phyloP scores from a whole-genome alignment of 2,113 vertebrate species.

The Hepsetus odoe region DNA sequence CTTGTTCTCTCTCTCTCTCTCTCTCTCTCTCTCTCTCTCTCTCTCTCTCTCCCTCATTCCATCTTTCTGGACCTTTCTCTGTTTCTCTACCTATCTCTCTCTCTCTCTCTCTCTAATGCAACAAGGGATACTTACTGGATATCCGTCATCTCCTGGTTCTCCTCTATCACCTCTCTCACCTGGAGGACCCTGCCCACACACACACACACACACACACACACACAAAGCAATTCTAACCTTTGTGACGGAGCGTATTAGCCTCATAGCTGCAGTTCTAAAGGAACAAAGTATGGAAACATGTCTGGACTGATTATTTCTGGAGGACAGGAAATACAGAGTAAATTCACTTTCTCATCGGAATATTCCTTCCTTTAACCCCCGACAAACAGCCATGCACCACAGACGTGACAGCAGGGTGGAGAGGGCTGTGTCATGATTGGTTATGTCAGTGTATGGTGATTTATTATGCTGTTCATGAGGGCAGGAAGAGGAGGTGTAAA shows the following conservation, averaged over 20 bases:
- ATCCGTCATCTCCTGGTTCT: constrained; percentile 87
- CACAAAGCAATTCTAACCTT: constrained; percentile 26
- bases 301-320: too few relatives aligned
- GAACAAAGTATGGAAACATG: not conserved
- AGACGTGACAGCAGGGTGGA: too few relatives aligned
- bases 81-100: not conserved
- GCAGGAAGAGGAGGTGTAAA: constrained; percentile 68
- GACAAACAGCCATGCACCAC: too few relatives aligned
- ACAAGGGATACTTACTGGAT: constrained; percentile 80
- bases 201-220: constrained; percentile 48
- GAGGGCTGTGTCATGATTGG: constrained; percentile 5
- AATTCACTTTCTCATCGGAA: too few relatives aligned
- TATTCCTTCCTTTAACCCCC: too few relatives aligned
- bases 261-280: too few relatives aligned
- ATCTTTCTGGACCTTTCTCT: not conserved
- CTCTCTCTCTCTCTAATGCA: not conserved
- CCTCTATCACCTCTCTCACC: constrained; percentile 90
- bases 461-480: not conserved
- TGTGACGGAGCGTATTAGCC: not conserved
- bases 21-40: not conserved
- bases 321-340: too few relatives aligned
- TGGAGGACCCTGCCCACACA: constrained; percentile 79
- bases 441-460: constrained; percentile 14
- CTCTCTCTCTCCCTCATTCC: not conserved
- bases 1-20: not conserved